A percentile compares a stretch with the other conserved stretches of the same genome.
These are phyloP conservation scores for Notolepis coatsorum DNA, from an alignment of 2,797 vertebrate genomes.

Conservation along the genomic window DNA sequence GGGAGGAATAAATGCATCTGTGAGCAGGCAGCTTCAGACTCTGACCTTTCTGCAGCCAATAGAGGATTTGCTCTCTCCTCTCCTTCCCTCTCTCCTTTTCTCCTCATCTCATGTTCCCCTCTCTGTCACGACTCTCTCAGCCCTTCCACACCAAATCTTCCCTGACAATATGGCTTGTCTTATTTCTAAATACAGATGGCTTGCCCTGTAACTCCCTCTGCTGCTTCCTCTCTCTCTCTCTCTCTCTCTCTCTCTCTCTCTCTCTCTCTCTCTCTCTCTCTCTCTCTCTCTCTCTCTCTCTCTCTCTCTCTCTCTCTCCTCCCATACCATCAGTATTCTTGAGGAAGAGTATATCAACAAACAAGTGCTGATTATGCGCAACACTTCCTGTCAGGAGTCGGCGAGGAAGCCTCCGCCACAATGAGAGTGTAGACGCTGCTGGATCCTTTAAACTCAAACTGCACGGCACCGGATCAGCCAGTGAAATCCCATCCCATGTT, in stretches of 20 bases:
- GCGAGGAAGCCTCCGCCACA: constrained; percentile 47
- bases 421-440: constrained; percentile 52
- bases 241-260: constrained; percentile 19
- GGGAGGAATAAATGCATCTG: constrained; percentile 33
- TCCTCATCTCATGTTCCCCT: constrained; percentile 1
- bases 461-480: constrained; percentile 56
- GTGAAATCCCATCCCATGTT: constrained; percentile 63
- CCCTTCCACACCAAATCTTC: constrained; percentile 11
- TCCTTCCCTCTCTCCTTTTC: neutral
- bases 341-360: constrained; percentile 71
- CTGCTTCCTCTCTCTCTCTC: constrained; percentile 20
- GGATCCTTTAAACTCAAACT: constrained; percentile 50
- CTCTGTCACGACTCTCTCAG: neutral
- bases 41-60: constrained; percentile 14
- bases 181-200: constrained; percentile 46
- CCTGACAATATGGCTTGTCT: constrained; percentile 37
- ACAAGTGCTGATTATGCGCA: constrained; percentile 70
- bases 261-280: constrained; percentile 25
- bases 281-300: neutral
- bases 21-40: constrained; percentile 32
- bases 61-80: constrained; percentile 22
- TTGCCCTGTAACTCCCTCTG: constrained; percentile 37
- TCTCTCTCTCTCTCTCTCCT: constrained; percentile 27
- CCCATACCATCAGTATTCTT: too few species aligned
- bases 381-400: constrained; percentile 68